Evolutionary conservation across 2,888 invertebrate species (phyloP).

Genomic region (Isotomurus palustris): DNA sequence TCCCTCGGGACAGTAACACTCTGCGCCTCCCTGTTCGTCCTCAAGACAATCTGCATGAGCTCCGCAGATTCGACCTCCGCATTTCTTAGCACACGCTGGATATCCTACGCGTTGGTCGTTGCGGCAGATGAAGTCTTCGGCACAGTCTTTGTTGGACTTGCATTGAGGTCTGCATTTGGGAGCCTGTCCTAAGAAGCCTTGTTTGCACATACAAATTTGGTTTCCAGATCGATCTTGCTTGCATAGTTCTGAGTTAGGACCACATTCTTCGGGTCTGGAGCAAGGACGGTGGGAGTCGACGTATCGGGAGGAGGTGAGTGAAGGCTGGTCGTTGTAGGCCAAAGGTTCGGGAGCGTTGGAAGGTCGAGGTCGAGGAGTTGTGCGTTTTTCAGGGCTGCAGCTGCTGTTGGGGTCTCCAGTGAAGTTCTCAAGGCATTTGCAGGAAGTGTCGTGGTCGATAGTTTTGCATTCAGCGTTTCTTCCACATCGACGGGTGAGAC

Average conservation of each 20-base stretch:
- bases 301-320: no score
- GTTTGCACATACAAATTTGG: constrained; percentile 23
- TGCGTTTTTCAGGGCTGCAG: background rate
- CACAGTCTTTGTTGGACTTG: constrained; percentile 26
- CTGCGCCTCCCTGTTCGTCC: constrained; percentile 16
- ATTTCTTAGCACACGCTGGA: constrained; percentile 30
- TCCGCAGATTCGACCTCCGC: constrained; percentile 32
- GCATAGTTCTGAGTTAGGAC: constrained; percentile 21
- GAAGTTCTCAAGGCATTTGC: constrained; percentile 23
- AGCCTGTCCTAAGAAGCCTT: constrained; percentile 23
- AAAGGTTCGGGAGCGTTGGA: background rate
- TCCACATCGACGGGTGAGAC: constrained; percentile 30
- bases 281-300: background rate
- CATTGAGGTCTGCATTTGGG: constrained; percentile 27
- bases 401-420: constrained; percentile 1
- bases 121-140: constrained; percentile 11
- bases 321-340: no score
- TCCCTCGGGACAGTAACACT: constrained; percentile 25
- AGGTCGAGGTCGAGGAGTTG: constrained; percentile 12
- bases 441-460: constrained; percentile 21
- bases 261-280: constrained; percentile 21
- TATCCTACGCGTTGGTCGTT: constrained; percentile 14
- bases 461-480: constrained; percentile 24
- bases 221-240: constrained; percentile 14
- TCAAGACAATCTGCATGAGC: constrained; percentile 20